Evolutionary conservation across 1,140 invertebrate genomes (phyloP).

Genomic region (Sitodiplosis mosellana): DNA sequence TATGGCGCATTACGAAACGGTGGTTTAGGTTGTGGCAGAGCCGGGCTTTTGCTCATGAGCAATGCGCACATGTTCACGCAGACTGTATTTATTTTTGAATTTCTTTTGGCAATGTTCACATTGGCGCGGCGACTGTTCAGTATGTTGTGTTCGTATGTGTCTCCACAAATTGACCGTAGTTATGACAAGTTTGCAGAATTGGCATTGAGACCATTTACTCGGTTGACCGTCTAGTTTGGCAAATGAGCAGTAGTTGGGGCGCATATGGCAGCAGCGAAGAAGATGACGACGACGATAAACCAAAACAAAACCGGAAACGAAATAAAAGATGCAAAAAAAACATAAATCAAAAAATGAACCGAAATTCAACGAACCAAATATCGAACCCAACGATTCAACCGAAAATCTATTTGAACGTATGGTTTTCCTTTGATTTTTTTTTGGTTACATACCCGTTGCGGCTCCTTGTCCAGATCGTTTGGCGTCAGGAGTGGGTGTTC

Average conservation of each 20-base stretch:
- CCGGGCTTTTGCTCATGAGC: constrained; percentile 21
- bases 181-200: constrained; percentile 27
- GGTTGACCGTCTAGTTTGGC: not conserved
- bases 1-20: too few species aligned
- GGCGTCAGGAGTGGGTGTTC: too few species aligned
- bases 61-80: constrained; percentile 24
- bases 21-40: not conserved
- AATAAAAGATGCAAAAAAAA: not conserved
- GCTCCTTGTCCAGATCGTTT: too few species aligned
- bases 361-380: not conserved
- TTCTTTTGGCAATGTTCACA: constrained; percentile 26
- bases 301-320: not conserved
- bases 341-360: not conserved
- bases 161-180: constrained; percentile 27
- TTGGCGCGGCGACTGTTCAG: constrained; percentile 24
- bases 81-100: constrained; percentile 26
- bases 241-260: not conserved
- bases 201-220: constrained; percentile 27
- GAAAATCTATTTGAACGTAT: too few species aligned
- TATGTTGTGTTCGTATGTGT: constrained; percentile 28
- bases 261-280: too few species aligned
- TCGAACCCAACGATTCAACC: not conserved
- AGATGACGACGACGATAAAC: not conserved
- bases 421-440: not conserved
- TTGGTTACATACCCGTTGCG: constrained; percentile 4